Conservation (phyloP, 1,140 invertebrate genomes). For the Arion vulgaris region DNA sequence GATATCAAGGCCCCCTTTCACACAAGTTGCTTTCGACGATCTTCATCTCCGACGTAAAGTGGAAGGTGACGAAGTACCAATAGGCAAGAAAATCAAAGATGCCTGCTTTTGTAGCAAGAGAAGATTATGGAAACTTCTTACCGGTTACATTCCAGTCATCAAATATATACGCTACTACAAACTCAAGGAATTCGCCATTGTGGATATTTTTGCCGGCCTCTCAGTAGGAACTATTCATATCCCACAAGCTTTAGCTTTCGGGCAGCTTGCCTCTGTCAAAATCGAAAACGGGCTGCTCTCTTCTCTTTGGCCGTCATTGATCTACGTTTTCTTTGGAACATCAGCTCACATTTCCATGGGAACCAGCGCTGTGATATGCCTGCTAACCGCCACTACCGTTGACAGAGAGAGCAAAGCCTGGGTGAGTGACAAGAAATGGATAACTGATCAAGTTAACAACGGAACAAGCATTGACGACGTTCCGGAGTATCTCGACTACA, state of each 20-base stretch:
- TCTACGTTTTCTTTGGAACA: constrained; percentile 76
- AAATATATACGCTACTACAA: constrained; percentile 70
- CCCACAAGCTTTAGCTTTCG: constrained; percentile 75
- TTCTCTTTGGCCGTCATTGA: constrained; percentile 74
- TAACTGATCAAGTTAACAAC: constrained; percentile 40
- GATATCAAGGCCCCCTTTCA: constrained; percentile 50
- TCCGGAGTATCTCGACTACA: constrained; percentile 67
- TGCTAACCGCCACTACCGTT: constrained; percentile 66
- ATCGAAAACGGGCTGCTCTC: constrained; percentile 76
- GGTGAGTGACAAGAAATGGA: constrained; percentile 43
- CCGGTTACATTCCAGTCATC: constrained; percentile 61
- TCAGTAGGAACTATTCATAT: constrained; percentile 74
- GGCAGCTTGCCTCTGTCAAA: constrained; percentile 72
- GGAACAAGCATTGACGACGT: constrained; percentile 53
- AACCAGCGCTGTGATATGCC: constrained; percentile 70
- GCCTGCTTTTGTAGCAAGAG: constrained; percentile 58
- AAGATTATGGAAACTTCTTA: constrained; percentile 59
- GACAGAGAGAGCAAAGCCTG: constrained; percentile 57
- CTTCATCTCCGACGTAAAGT: constrained; percentile 51
- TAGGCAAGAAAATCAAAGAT: constrained; percentile 41
- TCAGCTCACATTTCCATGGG: constrained; percentile 73
- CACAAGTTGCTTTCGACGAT: constrained; percentile 61
- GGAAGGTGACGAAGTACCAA: neutral
- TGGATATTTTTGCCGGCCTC: constrained; percentile 72
- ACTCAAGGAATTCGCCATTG: constrained; percentile 64